A percentile compares a stretch with the other conserved stretches of the same genome.
Conservation (phyloP, 2,888 invertebrate genomes). For the Vandiemenella viatica region DNA sequence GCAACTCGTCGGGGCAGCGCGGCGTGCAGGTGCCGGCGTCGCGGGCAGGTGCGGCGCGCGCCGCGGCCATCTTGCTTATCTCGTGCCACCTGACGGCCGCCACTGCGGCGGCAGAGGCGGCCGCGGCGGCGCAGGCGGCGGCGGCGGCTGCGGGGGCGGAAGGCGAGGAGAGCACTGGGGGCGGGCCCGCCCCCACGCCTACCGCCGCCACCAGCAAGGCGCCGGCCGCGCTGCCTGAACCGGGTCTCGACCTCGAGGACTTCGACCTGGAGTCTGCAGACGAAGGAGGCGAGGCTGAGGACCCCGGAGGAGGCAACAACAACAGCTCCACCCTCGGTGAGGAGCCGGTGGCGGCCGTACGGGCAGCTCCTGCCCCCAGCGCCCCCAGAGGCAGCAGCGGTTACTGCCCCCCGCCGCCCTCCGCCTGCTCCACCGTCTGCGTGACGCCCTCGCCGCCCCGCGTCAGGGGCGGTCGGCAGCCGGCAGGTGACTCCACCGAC, state of each 20-base stretch:
- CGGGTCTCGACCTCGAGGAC: no score
- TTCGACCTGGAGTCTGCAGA: no score
- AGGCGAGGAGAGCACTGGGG: neutral
- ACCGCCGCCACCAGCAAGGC: neutral
- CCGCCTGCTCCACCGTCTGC: neutral
- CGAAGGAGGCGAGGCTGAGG: no score
- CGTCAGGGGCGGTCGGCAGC: conserved; percentile 10
- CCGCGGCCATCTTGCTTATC: conserved; percentile 89
- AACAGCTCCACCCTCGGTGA: no score
- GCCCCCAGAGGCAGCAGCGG: neutral
- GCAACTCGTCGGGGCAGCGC: conserved; percentile 59
- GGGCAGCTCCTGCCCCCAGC: neutral
- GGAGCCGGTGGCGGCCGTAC: conserved; percentile 10
- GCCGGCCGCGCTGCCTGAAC: no score
- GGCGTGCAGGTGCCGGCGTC: conserved; percentile 62
- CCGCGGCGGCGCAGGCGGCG: conserved; percentile 5
- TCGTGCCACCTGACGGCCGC: conserved; percentile 54
- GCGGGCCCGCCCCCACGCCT: neutral
- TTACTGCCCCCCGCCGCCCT: neutral
- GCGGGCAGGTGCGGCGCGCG: conserved; percentile 84
- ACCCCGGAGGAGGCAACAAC: no score
- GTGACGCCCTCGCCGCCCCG: neutral
- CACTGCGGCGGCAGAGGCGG: conserved; percentile 8
- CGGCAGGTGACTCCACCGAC: conserved; percentile 30
- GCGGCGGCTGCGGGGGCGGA: conserved; percentile 6